Evolutionary conservation across 30 jellyfish, hydroid and myxozoan species (phyloP).

Genomic region (Rhopilema esculentum): DNA sequence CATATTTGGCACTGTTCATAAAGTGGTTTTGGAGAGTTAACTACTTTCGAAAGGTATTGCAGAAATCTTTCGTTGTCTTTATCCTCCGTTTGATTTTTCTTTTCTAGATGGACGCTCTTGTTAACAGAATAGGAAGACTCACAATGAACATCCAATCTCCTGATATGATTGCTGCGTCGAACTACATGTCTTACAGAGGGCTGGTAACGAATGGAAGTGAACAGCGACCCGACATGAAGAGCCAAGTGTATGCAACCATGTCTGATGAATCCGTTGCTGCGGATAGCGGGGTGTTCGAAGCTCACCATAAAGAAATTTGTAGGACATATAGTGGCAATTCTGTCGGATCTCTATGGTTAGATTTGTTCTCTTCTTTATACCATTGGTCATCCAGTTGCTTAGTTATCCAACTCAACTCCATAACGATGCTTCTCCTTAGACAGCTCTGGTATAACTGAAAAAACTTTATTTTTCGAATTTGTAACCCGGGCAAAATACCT

Average conservation of each 20-base stretch:
- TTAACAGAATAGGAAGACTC: conserved; percentile 22
- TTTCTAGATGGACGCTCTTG: conserved; percentile 65
- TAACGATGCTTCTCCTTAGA: neutral
- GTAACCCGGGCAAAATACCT: too few species aligned
- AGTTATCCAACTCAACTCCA: neutral
- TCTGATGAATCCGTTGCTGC: conserved; percentile 99
- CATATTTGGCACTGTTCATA: too few species aligned
- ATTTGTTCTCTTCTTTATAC: too few species aligned
- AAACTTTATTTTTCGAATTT: too few species aligned
- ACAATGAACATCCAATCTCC: neutral
- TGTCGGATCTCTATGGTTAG: conserved; percentile 61
- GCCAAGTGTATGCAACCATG: conserved; percentile 85
- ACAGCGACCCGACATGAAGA: conserved; percentile 50
- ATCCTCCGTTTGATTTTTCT: neutral
- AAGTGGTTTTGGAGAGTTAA: too few species aligned
- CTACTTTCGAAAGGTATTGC: too few species aligned
- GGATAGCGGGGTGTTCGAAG: conserved; percentile 99
- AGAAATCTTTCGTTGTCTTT: too few species aligned
- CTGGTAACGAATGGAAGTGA: conserved; percentile 60
- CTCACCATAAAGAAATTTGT: conserved; percentile 46
- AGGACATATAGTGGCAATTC: conserved; percentile 72
- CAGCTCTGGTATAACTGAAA: too few species aligned
- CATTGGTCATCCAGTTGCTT: neutral
- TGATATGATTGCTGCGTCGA: conserved; percentile 5
- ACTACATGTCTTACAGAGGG: conserved; percentile 74